phyloP scores from a whole-genome alignment of 2,113 vertebrate species.

The Sander vitreus region DNA sequence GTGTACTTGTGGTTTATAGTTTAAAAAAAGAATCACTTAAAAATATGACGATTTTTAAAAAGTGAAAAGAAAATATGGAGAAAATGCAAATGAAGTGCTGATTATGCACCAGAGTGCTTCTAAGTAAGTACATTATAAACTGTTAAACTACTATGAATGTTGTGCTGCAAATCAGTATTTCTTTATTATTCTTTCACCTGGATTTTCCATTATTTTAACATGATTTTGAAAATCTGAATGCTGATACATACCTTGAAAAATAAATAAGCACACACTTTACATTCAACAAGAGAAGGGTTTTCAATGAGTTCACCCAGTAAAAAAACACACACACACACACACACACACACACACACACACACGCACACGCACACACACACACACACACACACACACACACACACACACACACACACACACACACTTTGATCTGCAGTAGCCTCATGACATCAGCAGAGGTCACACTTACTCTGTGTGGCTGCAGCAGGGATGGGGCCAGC shows the following conservation, averaged over 20 bases:
- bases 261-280: neutral
- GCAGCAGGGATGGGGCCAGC: constrained; percentile 54
- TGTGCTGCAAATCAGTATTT: neutral
- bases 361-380: neutral
- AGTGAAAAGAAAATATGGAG: neutral
- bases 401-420: neutral
- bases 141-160: neutral
- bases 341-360: no score
- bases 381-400: neutral
- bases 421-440: constrained; percentile 68
- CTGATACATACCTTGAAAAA: neutral
- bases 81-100: constrained; percentile 14
- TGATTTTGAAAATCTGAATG: neutral
- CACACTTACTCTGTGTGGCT: constrained; percentile 81
- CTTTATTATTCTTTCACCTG: neutral
- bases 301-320: neutral
- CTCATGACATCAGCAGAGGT: constrained; percentile 71
- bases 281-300: constrained; percentile 1
- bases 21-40: neutral
- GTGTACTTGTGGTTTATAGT: neutral
- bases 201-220: neutral
- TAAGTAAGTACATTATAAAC: neutral
- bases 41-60: neutral
- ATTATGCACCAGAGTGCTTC: neutral
- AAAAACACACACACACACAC: neutral